Conservation (phyloP, 2,113 vertebrate species). For the Menidia beryllina region DNA sequence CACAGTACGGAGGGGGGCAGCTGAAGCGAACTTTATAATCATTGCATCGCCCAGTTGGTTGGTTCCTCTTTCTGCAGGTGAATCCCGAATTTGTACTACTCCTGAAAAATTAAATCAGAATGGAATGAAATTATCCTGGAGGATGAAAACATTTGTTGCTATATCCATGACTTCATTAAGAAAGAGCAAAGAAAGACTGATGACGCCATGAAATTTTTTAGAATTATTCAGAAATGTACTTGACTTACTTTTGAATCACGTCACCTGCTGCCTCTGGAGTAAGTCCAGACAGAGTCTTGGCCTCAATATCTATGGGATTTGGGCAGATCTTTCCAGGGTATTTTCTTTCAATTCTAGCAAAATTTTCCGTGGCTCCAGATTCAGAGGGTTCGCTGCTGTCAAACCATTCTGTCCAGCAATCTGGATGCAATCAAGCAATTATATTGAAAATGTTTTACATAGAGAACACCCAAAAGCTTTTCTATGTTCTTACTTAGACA, state of each 20-base stretch:
- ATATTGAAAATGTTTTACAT: not conserved
- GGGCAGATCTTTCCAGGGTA: constrained; percentile 55
- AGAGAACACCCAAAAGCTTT: not conserved
- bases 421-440: constrained; percentile 1
- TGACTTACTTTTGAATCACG: constrained; percentile 33
- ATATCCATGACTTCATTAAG: not conserved
- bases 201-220: too few relatives aligned
- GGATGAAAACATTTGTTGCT: not conserved
- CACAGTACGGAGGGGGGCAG: constrained; percentile 49
- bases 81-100: constrained; percentile 37
- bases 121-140: not conserved
- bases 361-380: constrained; percentile 50
- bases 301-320: constrained; percentile 29
- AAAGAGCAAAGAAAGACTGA: not conserved
- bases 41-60: constrained; percentile 6
- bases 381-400: constrained; percentile 47
- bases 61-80: constrained; percentile 44
- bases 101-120: constrained; percentile 29
- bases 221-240: constrained; percentile 21
- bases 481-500: not conserved
- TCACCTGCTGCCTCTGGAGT: constrained; percentile 36
- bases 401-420: constrained; percentile 53
- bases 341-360: not conserved
- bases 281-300: constrained; percentile 24
- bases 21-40: constrained; percentile 65